Evolutionary conservation across 2,888 invertebrate species (phyloP).

Genomic region (Parnassius smintheus): DNA sequence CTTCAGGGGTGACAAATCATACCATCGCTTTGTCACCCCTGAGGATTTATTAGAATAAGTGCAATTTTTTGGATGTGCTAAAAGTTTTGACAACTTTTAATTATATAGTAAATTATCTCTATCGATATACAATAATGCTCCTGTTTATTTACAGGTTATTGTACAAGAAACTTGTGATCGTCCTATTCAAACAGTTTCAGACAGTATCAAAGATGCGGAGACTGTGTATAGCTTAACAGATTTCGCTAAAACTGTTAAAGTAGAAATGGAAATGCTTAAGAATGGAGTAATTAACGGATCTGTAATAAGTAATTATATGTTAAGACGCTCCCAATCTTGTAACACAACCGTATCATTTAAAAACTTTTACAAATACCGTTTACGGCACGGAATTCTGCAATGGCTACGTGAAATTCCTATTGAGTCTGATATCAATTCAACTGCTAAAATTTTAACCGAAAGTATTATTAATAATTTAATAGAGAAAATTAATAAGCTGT

Average conservation of each 20-base stretch:
- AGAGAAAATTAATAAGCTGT: slow-evolving; percentile 40
- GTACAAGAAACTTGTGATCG: slow-evolving; percentile 4
- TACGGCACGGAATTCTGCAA: slow-evolving; percentile 32
- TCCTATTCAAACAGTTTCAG: slow-evolving; percentile 7
- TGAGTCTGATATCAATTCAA: slow-evolving; percentile 28
- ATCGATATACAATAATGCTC: too few relatives aligned
- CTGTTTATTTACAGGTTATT: slow-evolving; percentile 2
- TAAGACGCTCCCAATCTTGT: slow-evolving; percentile 17
- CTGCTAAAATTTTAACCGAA: slow-evolving; percentile 38
- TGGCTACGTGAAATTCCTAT: slow-evolving; percentile 19
- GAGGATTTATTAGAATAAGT: too few relatives aligned
- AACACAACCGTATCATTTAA: slow-evolving; percentile 23
- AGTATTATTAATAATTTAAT: slow-evolving; percentile 43
- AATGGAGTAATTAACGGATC: slow-evolving; percentile 8
- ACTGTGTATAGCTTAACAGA: slow-evolving; percentile 7
- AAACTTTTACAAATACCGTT: slow-evolving; percentile 38
- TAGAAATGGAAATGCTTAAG: slow-evolving; percentile 2
- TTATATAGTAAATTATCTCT: too few relatives aligned
- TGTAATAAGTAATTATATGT: neutral
- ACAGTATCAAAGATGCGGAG: slow-evolving; percentile 5
- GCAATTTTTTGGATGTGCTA: too few relatives aligned
- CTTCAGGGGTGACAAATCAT: too few relatives aligned
- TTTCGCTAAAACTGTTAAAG: neutral
- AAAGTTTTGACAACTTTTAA: too few relatives aligned
- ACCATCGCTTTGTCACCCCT: too few relatives aligned